A percentile compares a stretch with the other conserved stretches of the same genome.
These are phyloP conservation scores for Cotesia chilonis DNA, from an alignment of 1,140 invertebrate species.

Conservation along the genomic window DNA sequence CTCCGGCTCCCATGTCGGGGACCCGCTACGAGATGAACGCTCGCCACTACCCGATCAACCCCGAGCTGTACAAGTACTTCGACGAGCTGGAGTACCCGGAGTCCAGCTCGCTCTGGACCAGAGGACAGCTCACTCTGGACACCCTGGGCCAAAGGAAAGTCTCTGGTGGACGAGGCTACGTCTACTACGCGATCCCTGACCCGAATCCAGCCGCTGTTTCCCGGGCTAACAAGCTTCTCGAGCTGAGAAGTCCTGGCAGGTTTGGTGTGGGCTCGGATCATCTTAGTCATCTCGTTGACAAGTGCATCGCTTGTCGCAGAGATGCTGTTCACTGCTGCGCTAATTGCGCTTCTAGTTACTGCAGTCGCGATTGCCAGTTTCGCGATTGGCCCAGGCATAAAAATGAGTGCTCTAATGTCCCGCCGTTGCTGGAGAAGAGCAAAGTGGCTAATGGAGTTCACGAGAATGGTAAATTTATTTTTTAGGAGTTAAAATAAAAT, in stretches of 20 bases:
- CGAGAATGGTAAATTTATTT: not conserved
- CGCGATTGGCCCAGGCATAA: slow-evolving; percentile 55
- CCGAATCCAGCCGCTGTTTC: slow-evolving; percentile 40
- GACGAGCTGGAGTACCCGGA: slow-evolving; percentile 45
- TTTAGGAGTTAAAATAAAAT: too few species aligned
- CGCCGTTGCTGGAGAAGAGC: not conserved
- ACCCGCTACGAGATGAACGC: not conserved
- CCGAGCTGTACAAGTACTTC: slow-evolving; percentile 46
- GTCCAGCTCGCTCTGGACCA: slow-evolving; percentile 56
- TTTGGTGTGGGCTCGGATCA: slow-evolving; percentile 50
- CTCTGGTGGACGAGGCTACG: slow-evolving; percentile 54
- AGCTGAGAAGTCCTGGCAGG: slow-evolving; percentile 48
- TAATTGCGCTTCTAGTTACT: slow-evolving; percentile 53
- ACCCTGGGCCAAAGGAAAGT: slow-evolving; percentile 53
- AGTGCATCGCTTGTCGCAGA: slow-evolving; percentile 48
- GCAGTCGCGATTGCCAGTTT: slow-evolving; percentile 50
- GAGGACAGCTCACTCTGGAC: slow-evolving; percentile 47
- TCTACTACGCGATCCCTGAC: slow-evolving; percentile 50
- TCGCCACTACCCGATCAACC: slow-evolving; percentile 17
- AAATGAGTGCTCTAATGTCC: slow-evolving; percentile 42
- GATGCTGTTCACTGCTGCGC: slow-evolving; percentile 47
- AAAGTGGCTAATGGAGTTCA: slow-evolving; percentile 49
- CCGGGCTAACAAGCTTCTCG: slow-evolving; percentile 44
- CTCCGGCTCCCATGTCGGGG: not conserved
- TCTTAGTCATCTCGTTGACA: slow-evolving; percentile 37